Evolutionary conservation across 2,888 invertebrate species (phyloP).

Genomic region (Chymomyza caudatula): DNA sequence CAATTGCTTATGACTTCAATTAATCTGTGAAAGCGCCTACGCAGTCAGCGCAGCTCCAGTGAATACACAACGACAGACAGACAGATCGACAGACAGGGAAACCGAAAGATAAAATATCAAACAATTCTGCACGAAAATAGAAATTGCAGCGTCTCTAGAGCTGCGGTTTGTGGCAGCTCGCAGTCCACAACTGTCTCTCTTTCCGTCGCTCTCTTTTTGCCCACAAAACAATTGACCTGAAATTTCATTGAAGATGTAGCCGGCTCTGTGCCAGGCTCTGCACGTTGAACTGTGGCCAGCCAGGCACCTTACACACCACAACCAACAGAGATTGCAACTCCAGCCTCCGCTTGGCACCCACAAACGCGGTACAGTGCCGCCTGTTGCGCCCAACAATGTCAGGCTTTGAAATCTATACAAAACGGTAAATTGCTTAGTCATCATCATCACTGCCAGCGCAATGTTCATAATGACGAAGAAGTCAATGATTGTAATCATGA

Average conservation of each 20-base stretch:
- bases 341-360: not conserved
- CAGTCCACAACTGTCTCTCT: constrained; percentile 21
- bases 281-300: constrained; percentile 43
- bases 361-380: not conserved
- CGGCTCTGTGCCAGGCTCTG: constrained; percentile 1
- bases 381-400: constrained; percentile 10
- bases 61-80: not conserved
- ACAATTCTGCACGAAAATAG: constrained; percentile 50
- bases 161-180: not conserved
- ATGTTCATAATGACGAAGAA: constrained; percentile 3
- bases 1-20: constrained; percentile 73
- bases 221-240: constrained; percentile 70
- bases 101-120: constrained; percentile 18
- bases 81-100: not conserved
- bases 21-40: constrained; percentile 74
- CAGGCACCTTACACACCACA: constrained; percentile 29
- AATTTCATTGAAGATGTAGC: constrained; percentile 68
- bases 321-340: not conserved
- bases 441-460: constrained; percentile 36
- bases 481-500: constrained; percentile 70
- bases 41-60: constrained; percentile 38
- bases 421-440: constrained; percentile 73
- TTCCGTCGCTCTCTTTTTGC: constrained; percentile 31
- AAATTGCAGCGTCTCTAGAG: constrained; percentile 46
- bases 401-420: constrained; percentile 56